Base-by-base conservation (phyloP, 2,113 vertebrate species). In the Otolemur garnettii region DNA sequence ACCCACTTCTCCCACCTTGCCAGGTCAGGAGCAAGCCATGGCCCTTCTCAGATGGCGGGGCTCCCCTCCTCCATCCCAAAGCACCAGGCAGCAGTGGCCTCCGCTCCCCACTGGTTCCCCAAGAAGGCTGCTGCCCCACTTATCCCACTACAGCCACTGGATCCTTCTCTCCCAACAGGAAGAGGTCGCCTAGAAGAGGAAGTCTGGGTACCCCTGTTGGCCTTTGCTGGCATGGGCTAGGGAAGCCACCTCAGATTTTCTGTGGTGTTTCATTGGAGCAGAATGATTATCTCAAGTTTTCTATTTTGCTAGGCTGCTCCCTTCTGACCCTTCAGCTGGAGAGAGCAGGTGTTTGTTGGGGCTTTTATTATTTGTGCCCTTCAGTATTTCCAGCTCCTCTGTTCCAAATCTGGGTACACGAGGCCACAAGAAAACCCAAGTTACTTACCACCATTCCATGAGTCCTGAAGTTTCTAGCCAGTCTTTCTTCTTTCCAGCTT, bases 81-180 rank as follows among this genome's bases (percentile, higher is more conserved):
- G 24, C 60, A 26, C 33, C 42, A 35, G 75, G 18, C 10, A 5
- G 3, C 30, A 14, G 35, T 22, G 2, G 28, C 14, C 55, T 62
- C 64, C 62, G 38, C 55, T 30, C 64, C 75, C 38, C 92, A 53
- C 14, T 35, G 17, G 6, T 24, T 19, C 30, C 35, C 50, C 5
- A 7, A 35, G 35, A 13, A 66, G 11, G 4, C 26, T 42, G 22
- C 38, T 69, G 59, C 18, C 42, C 2, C 21, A 2, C 2, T 33
- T 57, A 60, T 38, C 10, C 14, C 11, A 1, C 72, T 3, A 5
- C 1, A 0, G 10, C 42, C 74, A 55, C 6, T 0, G 24, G 10
- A 62, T 85, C 14, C 26, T 82, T 53, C 42, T 57, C 15, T 15
- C 19, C 75, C 5, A 3, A 1, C 7, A 59, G 7, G 38, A 75